Evolutionary conservation across 2,797 vertebrate genomes (phyloP).

Genomic region (Pogoniulus pusillus): DNA sequence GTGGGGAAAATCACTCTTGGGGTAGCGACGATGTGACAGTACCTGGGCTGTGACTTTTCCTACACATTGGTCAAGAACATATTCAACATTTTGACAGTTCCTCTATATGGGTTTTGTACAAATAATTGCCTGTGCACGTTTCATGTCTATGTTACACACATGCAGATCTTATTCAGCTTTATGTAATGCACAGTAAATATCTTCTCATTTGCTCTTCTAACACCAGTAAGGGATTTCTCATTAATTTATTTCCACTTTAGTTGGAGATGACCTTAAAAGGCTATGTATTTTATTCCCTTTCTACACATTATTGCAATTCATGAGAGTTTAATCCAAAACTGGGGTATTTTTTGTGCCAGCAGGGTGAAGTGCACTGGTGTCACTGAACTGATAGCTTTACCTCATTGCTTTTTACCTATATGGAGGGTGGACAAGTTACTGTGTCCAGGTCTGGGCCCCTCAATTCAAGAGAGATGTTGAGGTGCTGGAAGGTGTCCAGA

Average conservation of each 20-base stretch:
- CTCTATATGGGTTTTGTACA: fast-evolving
- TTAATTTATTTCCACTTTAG: not conserved
- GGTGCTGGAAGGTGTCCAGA: no score
- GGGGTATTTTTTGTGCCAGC: not conserved
- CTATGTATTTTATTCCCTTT: not conserved
- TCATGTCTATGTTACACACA: not conserved
- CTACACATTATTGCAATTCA: not conserved
- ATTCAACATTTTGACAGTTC: not conserved
- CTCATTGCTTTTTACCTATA: not conserved
- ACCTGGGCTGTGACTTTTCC: not conserved
- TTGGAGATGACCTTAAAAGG: not conserved
- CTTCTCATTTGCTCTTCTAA: not conserved
- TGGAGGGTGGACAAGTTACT: not conserved
- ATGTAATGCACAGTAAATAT: not conserved
- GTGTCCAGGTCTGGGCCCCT: no score
- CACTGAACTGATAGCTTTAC: not conserved
- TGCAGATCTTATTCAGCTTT: not conserved
- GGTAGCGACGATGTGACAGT: not conserved
- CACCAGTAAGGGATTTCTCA: not conserved
- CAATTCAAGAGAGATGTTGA: no score
- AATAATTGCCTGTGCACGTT: not conserved
- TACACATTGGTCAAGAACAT: not conserved
- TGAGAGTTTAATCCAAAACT: not conserved
- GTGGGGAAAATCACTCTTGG: not conserved
- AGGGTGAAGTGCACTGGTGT: not conserved